Conservation (phyloP, 2,113 vertebrate species). For the Vulpes ferrilata region DNA sequence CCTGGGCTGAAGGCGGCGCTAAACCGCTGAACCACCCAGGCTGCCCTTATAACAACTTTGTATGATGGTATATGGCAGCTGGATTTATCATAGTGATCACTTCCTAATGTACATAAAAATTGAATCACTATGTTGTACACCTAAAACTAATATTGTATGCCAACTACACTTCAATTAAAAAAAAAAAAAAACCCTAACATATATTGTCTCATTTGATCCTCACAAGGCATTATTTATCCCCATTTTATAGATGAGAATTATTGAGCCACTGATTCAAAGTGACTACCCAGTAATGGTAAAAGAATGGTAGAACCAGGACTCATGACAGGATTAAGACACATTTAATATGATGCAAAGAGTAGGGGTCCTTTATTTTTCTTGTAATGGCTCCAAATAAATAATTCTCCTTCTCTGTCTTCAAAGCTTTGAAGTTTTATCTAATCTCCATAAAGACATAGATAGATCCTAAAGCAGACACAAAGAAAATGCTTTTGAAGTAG, state of each 20-base stretch:
- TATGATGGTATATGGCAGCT: neutral
- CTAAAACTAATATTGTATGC: neutral
- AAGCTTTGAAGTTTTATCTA: slow-evolving; percentile 18
- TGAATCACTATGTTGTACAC: neutral
- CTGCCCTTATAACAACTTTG: neutral
- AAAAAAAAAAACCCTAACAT: neutral
- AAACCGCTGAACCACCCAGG: too few relatives aligned
- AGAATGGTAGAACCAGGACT: neutral
- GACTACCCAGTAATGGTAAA: neutral
- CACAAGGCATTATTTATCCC: neutral
- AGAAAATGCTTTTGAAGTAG: slow-evolving; percentile 78
- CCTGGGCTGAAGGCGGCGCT: too few relatives aligned
- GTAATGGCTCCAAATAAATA: neutral
- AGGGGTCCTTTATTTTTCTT: neutral
- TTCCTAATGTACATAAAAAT: neutral
- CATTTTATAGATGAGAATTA: neutral
- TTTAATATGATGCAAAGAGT: neutral
- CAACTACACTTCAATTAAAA: neutral
- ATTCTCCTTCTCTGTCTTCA: slow-evolving; percentile 15
- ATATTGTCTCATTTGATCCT: neutral
- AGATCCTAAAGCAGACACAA: slow-evolving; percentile 69
- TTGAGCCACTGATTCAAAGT: neutral
- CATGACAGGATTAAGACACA: neutral
- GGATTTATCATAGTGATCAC: neutral
- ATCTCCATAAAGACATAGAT: slow-evolving; percentile 36